These are phyloP conservation scores for Catostylus mosaicus DNA, from an alignment of 30 jellyfish, hydroid and myxozoan species.

Conservation along the genomic window DNA sequence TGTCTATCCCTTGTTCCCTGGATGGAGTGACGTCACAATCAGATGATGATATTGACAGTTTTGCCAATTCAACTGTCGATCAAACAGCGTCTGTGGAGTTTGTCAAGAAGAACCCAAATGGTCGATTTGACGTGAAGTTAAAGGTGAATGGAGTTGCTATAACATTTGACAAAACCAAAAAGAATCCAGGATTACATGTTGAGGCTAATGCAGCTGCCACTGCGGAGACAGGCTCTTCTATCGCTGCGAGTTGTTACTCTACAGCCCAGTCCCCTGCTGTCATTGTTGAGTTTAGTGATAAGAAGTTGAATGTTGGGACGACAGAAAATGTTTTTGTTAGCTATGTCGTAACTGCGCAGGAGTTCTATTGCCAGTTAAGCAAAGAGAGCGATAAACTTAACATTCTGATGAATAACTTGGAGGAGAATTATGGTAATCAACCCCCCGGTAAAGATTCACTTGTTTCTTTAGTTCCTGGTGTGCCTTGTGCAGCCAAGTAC, in stretches of 20 bases:
- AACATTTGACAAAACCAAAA: conserved; percentile 10
- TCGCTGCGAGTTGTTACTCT: neutral
- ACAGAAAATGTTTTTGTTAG: conserved; percentile 43
- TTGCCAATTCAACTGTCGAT: conserved; percentile 28
- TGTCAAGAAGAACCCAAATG: conserved; percentile 7
- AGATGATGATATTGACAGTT: conserved; percentile 41
- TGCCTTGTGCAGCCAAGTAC: conserved; percentile 54
- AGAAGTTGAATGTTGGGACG: neutral
- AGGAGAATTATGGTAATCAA: conserved; percentile 17
- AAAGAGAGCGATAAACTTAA: conserved; percentile 21
- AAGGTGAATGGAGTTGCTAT: conserved; percentile 3
- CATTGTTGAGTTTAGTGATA: conserved; percentile 46
- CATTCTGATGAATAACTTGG: conserved; percentile 43
- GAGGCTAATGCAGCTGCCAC: conserved; percentile 11
- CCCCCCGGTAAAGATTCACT: neutral
- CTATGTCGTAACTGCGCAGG: conserved; percentile 42
- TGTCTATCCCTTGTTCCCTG: conserved; percentile 49
- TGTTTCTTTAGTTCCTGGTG: conserved; percentile 20
- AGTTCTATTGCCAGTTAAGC: conserved; percentile 65
- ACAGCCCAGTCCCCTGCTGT: conserved; percentile 41
- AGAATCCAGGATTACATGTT: conserved; percentile 27
- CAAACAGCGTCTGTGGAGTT: conserved; percentile 26
- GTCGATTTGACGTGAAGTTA: neutral
- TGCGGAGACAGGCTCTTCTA: neutral
- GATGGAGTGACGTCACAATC: conserved; percentile 12